Percentiles rank a stretch among this genome's conserved stretches.
These are phyloP conservation scores for Lasioglossum morio DNA, from an alignment of 2,888 invertebrate species.

Conservation along the genomic window DNA sequence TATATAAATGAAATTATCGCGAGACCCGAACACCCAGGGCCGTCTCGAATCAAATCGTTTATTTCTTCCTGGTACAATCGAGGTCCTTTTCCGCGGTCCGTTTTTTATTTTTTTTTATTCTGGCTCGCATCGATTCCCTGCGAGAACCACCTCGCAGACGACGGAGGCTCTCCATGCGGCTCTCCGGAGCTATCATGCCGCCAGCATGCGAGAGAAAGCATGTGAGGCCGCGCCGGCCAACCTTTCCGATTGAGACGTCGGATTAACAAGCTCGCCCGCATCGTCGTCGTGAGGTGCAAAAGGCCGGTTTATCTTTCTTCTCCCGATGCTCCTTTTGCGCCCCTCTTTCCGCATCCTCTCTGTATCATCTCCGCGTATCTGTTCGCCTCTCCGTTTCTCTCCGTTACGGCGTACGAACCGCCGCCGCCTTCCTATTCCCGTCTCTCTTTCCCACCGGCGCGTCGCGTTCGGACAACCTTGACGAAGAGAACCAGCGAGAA, in stretches of 20 bases:
- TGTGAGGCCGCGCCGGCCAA: slow-evolving; percentile 52
- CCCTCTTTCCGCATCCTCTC: not conserved
- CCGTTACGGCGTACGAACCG: too few species aligned
- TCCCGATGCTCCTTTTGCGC: not conserved
- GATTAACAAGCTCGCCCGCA: slow-evolving; percentile 77
- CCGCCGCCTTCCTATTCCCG: slow-evolving; percentile 26
- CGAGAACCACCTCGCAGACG: not conserved
- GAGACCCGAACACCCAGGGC: not conserved
- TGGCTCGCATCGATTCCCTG: slow-evolving; percentile 26
- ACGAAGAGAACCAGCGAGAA: slow-evolving; percentile 48
- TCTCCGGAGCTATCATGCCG: not conserved
- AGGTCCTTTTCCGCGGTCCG: slow-evolving; percentile 7
- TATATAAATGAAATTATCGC: slow-evolving; percentile 31
- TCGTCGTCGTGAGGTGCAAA: slow-evolving; percentile 73
- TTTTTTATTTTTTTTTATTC: too few species aligned
- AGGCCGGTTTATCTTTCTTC: slow-evolving; percentile 25
- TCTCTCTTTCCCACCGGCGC: slow-evolving; percentile 35
- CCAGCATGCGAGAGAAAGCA: slow-evolving; percentile 27
- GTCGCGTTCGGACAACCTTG: slow-evolving; percentile 62
- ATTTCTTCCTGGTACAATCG: slow-evolving; percentile 9
- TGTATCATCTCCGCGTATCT: not conserved
- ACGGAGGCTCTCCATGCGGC: not conserved
- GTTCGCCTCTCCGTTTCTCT: not conserved
- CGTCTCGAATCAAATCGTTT: not conserved
- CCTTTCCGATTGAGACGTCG: slow-evolving; percentile 77